Conservation (phyloP, 2,113 vertebrate genomes). For the Nothobranchius furzeri region DNA sequence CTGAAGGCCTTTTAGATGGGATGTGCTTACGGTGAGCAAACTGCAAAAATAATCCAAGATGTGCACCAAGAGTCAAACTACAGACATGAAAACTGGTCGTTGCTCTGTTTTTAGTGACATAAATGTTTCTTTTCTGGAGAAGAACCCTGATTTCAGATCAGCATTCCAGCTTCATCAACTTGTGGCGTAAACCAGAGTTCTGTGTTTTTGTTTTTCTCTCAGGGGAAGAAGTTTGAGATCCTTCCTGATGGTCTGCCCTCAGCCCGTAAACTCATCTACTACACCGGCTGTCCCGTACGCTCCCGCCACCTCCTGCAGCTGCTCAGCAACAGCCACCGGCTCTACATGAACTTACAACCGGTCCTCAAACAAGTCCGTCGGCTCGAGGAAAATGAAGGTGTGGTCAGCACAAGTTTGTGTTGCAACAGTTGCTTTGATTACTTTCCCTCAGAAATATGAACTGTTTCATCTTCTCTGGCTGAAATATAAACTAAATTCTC, state of each 20-base stretch:
- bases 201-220: neutral
- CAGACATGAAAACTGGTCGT: slow-evolving; percentile 11
- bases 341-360: slow-evolving; percentile 98
- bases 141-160: slow-evolving; percentile 21
- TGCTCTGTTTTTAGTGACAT: slow-evolving; percentile 13
- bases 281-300: slow-evolving; percentile 92
- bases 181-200: neutral
- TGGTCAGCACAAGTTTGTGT: neutral
- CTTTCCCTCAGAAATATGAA: too few relatives aligned
- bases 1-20: slow-evolving; percentile 60
- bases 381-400: slow-evolving; percentile 96
- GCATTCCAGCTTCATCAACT: slow-evolving; percentile 30
- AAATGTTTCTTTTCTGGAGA: neutral
- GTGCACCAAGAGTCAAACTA: too few relatives aligned
- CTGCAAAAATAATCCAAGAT: slow-evolving; percentile 24
- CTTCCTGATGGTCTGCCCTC: slow-evolving; percentile 94
- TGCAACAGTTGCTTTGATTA: too few relatives aligned
- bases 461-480: too few relatives aligned
- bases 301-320: slow-evolving; percentile 96
- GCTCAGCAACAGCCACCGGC: slow-evolving; percentile 96
- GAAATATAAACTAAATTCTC: too few relatives aligned
- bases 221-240: slow-evolving; percentile 99
- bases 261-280: slow-evolving; percentile 95
- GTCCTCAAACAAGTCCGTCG: slow-evolving; percentile 91
- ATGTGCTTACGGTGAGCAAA: slow-evolving; percentile 28